phyloP scores from a whole-genome alignment of 2,797 vertebrate species.

The Pseudochromis fuscus region DNA sequence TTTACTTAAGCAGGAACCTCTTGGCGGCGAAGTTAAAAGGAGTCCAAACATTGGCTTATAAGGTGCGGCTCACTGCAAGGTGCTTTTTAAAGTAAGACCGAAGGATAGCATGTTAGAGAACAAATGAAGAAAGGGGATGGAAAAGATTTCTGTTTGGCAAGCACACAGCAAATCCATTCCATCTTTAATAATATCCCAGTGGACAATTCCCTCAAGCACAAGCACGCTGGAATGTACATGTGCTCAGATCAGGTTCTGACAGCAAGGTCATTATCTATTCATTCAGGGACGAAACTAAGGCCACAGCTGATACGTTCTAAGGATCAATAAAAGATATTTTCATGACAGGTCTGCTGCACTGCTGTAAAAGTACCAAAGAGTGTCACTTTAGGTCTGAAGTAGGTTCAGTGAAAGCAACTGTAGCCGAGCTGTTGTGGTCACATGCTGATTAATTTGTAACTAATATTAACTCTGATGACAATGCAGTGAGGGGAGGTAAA shows the following conservation, averaged over 20 bases:
- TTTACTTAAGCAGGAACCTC: slow-evolving; percentile 70
- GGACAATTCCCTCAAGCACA: slow-evolving; percentile 46
- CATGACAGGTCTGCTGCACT: background rate
- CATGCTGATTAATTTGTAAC: slow-evolving; percentile 21
- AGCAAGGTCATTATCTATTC: slow-evolving; percentile 21
- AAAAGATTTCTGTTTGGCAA: slow-evolving; percentile 70
- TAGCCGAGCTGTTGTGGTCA: slow-evolving; percentile 9
- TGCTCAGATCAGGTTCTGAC: slow-evolving; percentile 20
- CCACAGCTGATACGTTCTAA: slow-evolving; percentile 5
- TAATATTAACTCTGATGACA: slow-evolving; percentile 34
- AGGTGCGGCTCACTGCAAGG: slow-evolving; percentile 72
- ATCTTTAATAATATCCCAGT: slow-evolving; percentile 65
- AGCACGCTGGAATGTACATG: slow-evolving; percentile 42
- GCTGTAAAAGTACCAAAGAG: background rate
- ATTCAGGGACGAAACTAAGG: slow-evolving; percentile 21
- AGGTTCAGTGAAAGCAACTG: background rate
- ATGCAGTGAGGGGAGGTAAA: slow-evolving; percentile 21
- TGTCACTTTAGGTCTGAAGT: background rate
- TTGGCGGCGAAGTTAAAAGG: slow-evolving; percentile 70
- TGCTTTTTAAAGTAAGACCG: slow-evolving; percentile 68
- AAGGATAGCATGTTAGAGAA: slow-evolving; percentile 58
- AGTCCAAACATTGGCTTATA: slow-evolving; percentile 85
- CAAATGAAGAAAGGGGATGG: slow-evolving; percentile 54
- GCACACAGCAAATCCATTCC: slow-evolving; percentile 57
- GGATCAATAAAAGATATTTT: slow-evolving; percentile 17